Conservation (phyloP, 2,888 invertebrate genomes). For the Scaptodrosophila latifasciaeformis region DNA sequence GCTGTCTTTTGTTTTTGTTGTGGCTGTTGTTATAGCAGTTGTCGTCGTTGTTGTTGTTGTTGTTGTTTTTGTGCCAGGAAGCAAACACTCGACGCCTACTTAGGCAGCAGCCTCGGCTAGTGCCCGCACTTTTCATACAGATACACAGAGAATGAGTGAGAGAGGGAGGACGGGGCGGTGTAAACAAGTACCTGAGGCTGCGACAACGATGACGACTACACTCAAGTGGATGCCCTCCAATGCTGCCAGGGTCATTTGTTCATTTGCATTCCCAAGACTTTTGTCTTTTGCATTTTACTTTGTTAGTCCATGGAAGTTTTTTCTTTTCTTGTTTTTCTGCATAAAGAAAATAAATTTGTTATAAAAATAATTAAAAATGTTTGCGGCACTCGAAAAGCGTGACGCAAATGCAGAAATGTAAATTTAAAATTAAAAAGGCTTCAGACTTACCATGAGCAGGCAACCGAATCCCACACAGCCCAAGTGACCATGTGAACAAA, state of each 20-base stretch:
- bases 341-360: conserved; percentile 36
- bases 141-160: neutral
- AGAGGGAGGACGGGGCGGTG: neutral
- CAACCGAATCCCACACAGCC: too few species aligned
- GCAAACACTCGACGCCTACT: conserved; percentile 55
- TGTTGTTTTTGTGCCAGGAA: conserved; percentile 52
- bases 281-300: conserved; percentile 36
- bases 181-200: neutral
- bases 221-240: conserved; percentile 56
- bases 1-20: conserved; percentile 31
- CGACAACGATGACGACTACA: neutral
- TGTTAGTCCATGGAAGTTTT: conserved; percentile 1
- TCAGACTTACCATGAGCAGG: neutral
- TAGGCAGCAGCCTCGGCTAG: conserved; percentile 16
- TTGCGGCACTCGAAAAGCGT: conserved; percentile 18
- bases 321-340: conserved; percentile 15
- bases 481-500: conserved; percentile 18
- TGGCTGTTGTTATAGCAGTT: conserved; percentile 43
- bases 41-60: conserved; percentile 15
- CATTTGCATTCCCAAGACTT: conserved; percentile 57
- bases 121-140: neutral
- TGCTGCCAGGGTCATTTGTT: conserved; percentile 60
- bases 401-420: conserved; percentile 55
- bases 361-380: conserved; percentile 44
- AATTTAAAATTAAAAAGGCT: too few species aligned